phyloP scores from a whole-genome alignment of 2,797 vertebrate genomes.

The Monodelphis domestica region DNA sequence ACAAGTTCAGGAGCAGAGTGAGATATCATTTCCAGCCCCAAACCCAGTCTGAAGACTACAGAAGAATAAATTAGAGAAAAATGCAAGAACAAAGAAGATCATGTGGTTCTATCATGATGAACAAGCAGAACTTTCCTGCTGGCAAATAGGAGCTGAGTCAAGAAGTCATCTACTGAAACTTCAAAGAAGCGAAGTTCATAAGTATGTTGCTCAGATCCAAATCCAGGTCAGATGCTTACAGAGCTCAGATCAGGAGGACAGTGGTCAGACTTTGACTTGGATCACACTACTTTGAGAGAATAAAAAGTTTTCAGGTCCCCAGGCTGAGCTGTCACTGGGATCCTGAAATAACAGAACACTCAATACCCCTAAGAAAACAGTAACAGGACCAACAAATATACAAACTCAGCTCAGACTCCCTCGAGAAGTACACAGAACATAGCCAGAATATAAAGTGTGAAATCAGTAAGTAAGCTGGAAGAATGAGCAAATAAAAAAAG shows the following conservation, averaged over 20 bases:
- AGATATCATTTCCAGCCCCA: neutral
- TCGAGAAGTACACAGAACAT: neutral
- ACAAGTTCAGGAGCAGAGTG: neutral
- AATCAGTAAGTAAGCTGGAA: neutral
- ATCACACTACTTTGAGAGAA: neutral
- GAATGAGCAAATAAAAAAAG: neutral
- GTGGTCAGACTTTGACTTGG: neutral
- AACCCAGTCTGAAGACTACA: neutral
- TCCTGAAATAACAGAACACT: neutral
- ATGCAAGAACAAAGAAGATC: neutral
- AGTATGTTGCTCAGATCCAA: neutral
- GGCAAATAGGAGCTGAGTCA: neutral
- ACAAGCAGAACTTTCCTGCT: neutral
- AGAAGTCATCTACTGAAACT: neutral
- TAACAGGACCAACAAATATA: neutral
- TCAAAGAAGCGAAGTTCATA: neutral
- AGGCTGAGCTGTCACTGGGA: neutral
- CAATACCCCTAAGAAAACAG: neutral
- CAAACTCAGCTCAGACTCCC: neutral
- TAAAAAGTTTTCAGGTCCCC: neutral
- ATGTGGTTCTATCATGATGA: neutral
- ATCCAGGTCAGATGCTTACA: neutral
- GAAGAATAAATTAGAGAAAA: neutral
- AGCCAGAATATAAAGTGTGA: neutral
- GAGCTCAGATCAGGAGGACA: neutral